Conservation (phyloP, 2,888 invertebrate genomes). For the Ophion ventricosus region DNA sequence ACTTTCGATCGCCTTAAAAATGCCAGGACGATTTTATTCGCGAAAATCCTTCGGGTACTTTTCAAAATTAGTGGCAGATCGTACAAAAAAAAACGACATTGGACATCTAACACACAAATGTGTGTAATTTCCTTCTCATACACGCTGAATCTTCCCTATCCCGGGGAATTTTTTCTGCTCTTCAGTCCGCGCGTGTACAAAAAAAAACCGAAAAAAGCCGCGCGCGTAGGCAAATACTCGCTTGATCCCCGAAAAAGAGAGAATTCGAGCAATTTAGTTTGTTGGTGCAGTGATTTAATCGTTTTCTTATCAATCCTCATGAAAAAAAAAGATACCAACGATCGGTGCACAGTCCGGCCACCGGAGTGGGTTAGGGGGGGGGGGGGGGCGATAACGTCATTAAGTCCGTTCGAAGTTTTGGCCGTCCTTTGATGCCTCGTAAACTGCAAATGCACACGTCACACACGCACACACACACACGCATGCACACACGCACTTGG, state of each 20-base stretch:
- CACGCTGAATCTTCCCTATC: conserved; percentile 31
- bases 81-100: neutral
- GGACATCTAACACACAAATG: neutral
- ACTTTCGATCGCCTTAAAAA: too few species aligned
- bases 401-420: conserved; percentile 41
- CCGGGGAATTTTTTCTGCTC: neutral
- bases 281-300: conserved; percentile 15
- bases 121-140: neutral
- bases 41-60: too few species aligned
- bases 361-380: neutral
- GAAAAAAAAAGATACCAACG: conserved; percentile 31
- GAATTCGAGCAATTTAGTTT: neutral
- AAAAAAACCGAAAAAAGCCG: conserved; percentile 6
- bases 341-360: conserved; percentile 34
- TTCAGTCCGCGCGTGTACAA: neutral
- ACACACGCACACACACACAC: conserved; percentile 16
- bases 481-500: conserved; percentile 29
- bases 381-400: neutral
- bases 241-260: conserved; percentile 8
- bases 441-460: conserved; percentile 23
- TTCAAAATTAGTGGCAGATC: too few species aligned
- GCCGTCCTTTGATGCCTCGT: conserved; percentile 47
- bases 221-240: neutral
- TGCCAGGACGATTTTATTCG: too few species aligned
- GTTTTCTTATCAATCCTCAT: conserved; percentile 25